Evolutionary conservation across 2,113 vertebrate genomes (phyloP).

Genomic region (Podarcis muralis): DNA sequence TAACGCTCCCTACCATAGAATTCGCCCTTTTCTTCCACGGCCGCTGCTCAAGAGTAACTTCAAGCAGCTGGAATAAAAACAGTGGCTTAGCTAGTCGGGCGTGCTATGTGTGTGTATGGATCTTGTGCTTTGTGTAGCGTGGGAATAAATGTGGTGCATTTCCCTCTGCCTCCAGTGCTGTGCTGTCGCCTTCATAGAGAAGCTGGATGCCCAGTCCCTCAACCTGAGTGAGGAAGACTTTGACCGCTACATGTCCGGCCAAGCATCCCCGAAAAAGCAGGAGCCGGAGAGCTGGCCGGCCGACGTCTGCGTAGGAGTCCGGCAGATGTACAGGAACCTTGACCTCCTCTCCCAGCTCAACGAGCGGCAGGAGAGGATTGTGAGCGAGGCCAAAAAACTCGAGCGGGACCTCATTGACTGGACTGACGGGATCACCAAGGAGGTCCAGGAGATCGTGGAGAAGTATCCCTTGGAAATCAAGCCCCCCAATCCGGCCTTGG

Average conservation of each 20-base stretch:
- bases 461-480: slow-evolving; percentile 88
- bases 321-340: slow-evolving; percentile 88
- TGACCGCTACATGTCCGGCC: slow-evolving; percentile 94
- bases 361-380: slow-evolving; percentile 85
- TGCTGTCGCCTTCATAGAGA: slow-evolving; percentile 96
- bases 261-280: slow-evolving; percentile 83
- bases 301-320: slow-evolving; percentile 80
- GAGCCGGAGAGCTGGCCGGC: slow-evolving; percentile 79
- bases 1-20: too few relatives aligned
- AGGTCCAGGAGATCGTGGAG: slow-evolving; percentile 88
- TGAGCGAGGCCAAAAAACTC: slow-evolving; percentile 84
- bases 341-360: slow-evolving; percentile 86
- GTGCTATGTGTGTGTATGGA: background rate
- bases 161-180: slow-evolving; percentile 83
- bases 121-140: background rate
- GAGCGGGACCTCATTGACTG: slow-evolving; percentile 90
- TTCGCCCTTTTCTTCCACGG: too few relatives aligned
- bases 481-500: slow-evolving; percentile 74
- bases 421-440: slow-evolving; percentile 84
- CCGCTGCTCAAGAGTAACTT: background rate
- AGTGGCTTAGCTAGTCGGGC: background rate
- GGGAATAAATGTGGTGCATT: background rate
- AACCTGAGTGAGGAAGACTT: slow-evolving; percentile 95
- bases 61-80: background rate
- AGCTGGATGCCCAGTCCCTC: slow-evolving; percentile 93